phyloP scores from a whole-genome alignment of 2,888 invertebrate genomes.

The Polyommatus iphigenia region DNA sequence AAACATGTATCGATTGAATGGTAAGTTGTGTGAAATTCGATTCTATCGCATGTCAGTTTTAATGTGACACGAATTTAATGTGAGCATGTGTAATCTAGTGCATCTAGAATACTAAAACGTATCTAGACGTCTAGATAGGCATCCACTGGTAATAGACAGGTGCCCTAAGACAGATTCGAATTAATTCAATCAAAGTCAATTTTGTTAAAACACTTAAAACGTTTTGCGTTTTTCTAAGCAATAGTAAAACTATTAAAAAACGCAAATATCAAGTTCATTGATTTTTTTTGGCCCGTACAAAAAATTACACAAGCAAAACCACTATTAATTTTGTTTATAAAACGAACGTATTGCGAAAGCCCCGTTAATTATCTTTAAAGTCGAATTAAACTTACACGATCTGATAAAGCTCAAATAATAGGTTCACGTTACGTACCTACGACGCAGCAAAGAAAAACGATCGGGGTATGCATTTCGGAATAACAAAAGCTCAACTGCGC shows the following conservation, averaged over 20 bases:
- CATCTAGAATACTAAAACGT: background rate
- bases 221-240: too few species aligned
- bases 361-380: background rate
- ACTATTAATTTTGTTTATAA: background rate
- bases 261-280: background rate
- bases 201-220: background rate
- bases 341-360: background rate
- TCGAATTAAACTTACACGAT: background rate
- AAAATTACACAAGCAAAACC: background rate
- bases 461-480: slow-evolving; percentile 69
- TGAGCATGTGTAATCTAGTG: background rate
- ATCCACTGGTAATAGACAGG: background rate
- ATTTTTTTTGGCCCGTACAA: background rate
- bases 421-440: slow-evolving; percentile 62
- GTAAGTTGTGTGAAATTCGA: slow-evolving; percentile 2
- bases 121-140: background rate
- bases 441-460: slow-evolving; percentile 63
- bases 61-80: slow-evolving; percentile 15
- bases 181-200: background rate
- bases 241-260: too few species aligned
- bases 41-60: background rate
- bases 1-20: background rate
- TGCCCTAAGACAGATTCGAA: background rate
- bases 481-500: slow-evolving; percentile 68
- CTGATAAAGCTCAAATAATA: background rate